Conservation (phyloP, 2,888 invertebrate species). For the Hypercompe scribonia region DNA sequence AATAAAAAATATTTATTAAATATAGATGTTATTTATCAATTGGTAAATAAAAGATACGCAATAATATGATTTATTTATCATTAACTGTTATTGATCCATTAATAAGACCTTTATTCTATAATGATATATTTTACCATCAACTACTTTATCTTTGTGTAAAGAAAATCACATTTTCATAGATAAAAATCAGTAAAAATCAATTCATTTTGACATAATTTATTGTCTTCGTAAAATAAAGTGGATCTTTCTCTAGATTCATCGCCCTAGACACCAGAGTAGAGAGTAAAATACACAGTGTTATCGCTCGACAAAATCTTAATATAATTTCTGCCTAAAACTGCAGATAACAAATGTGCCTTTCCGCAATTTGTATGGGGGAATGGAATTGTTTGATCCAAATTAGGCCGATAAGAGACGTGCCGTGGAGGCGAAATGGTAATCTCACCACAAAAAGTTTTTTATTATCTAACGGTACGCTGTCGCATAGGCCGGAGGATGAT, state of each 20-base stretch:
- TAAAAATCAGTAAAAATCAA: slow-evolving; percentile 73
- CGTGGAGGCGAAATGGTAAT: slow-evolving; percentile 65
- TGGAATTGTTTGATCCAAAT: slow-evolving; percentile 83
- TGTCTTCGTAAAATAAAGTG: slow-evolving; percentile 74
- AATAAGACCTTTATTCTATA: too few relatives aligned
- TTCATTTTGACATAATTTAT: slow-evolving; percentile 76
- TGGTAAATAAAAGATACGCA: background rate
- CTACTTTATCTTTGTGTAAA: slow-evolving; percentile 44
- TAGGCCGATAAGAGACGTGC: slow-evolving; percentile 80
- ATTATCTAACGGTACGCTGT: slow-evolving; percentile 63
- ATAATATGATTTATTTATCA: background rate
- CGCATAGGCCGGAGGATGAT: slow-evolving; percentile 55
- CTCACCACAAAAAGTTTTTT: slow-evolving; percentile 72
- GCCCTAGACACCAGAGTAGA: slow-evolving; percentile 61
- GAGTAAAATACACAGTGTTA: slow-evolving; percentile 80
- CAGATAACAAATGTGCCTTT: slow-evolving; percentile 81
- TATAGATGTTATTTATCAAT: background rate
- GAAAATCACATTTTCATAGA: slow-evolving; percentile 68
- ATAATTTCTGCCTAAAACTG: slow-evolving; percentile 82
- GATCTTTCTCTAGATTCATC: slow-evolving; percentile 66
- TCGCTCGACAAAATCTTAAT: slow-evolving; percentile 81
- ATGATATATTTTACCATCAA: slow-evolving; percentile 22
- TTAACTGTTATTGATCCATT: too few relatives aligned
- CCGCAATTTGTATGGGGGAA: slow-evolving; percentile 78
- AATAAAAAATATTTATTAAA: slow-evolving; percentile 35